Conservation (phyloP, 2,888 invertebrate species). For the Drosophila fulvimacula region DNA sequence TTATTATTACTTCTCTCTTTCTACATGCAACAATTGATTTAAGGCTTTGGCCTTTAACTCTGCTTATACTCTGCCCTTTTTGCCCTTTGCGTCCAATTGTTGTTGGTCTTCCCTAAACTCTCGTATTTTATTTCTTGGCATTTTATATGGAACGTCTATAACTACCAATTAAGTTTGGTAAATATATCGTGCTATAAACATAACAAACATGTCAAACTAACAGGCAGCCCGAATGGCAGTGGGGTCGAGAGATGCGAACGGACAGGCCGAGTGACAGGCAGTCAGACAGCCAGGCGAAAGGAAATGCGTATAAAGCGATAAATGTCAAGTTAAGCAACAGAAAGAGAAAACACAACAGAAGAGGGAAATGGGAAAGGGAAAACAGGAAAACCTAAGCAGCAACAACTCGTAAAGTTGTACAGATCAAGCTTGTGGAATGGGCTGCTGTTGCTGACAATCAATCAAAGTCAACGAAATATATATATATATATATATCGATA, state of each 20-base stretch:
- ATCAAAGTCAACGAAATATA: slow-evolving; percentile 61
- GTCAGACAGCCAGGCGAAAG: slow-evolving; percentile 21
- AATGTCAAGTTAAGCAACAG: slow-evolving; percentile 72
- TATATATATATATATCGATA: slow-evolving; percentile 68
- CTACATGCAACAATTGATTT: not conserved
- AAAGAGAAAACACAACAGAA: slow-evolving; percentile 17
- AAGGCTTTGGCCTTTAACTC: not conserved
- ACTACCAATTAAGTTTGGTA: slow-evolving; percentile 77
- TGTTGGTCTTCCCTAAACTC: not conserved
- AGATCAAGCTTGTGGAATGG: slow-evolving; percentile 5
- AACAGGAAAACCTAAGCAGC: slow-evolving; percentile 14
- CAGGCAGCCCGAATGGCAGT: slow-evolving; percentile 12
- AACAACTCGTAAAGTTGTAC: slow-evolving; percentile 27
- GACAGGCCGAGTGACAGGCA: slow-evolving; percentile 32
- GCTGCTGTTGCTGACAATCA: slow-evolving; percentile 58
- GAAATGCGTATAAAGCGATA: slow-evolving; percentile 74
- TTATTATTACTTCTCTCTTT: no score
- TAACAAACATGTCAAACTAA: slow-evolving; percentile 56
- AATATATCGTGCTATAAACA: slow-evolving; percentile 66
- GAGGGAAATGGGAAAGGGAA: no score
- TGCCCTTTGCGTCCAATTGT: not conserved
- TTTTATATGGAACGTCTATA: slow-evolving; percentile 60
- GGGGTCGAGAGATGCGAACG: not conserved
- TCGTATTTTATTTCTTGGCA: slow-evolving; percentile 13
- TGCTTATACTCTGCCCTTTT: not conserved